Conservation (phyloP, 1,140 invertebrate genomes). For the Cardiocondyla obscurior region DNA sequence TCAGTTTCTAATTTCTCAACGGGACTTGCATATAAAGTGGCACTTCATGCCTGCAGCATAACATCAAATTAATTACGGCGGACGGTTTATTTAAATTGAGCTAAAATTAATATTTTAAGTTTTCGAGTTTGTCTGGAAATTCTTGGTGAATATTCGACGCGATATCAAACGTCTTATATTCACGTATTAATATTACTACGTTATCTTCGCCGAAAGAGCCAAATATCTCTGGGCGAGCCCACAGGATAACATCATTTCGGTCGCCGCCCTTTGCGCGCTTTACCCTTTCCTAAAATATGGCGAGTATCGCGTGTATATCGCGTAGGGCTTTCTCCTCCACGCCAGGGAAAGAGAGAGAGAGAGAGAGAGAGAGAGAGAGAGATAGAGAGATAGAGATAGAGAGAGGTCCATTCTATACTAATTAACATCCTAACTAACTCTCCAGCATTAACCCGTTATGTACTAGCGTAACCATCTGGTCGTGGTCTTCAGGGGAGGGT, state of each 20-base stretch:
- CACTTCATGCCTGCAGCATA: background rate
- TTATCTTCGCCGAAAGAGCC: background rate
- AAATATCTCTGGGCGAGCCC: slow-evolving; percentile 6
- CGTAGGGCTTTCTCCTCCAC: background rate
- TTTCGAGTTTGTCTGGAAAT: background rate
- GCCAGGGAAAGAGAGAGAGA: background rate
- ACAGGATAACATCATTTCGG: slow-evolving; percentile 29
- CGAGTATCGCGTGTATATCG: background rate
- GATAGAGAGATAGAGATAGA: background rate
- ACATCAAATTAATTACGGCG: background rate
- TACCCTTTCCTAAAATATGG: slow-evolving; percentile 19
- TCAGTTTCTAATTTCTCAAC: background rate
- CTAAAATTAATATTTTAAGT: background rate
- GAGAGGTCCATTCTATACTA: slow-evolving; percentile 48
- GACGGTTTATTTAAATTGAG: background rate
- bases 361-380: background rate
- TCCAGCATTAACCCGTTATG: slow-evolving; percentile 41
- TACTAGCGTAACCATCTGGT: slow-evolving; percentile 41
- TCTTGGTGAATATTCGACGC: background rate
- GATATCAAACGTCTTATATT: background rate
- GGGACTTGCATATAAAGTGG: background rate
- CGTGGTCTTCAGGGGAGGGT: background rate
- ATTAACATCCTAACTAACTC: slow-evolving; percentile 49
- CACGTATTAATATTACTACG: background rate
- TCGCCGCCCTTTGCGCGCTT: slow-evolving; percentile 16